A percentile compares a stretch with the other conserved stretches of the same genome.
These are phyloP conservation scores for Aleiodes testaceus DNA, from an alignment of 2,888 invertebrate genomes.

Conservation along the genomic window DNA sequence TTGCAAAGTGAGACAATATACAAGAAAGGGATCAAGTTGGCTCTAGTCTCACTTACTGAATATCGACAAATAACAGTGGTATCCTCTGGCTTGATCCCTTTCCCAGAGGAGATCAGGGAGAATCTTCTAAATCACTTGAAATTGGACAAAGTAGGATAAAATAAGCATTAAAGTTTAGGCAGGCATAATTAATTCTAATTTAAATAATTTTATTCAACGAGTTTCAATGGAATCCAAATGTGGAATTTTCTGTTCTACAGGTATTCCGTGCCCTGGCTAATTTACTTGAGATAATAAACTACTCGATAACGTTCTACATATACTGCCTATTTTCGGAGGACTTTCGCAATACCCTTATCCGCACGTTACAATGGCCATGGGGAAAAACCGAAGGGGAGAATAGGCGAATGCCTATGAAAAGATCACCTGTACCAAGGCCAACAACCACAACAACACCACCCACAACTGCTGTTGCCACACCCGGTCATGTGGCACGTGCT, in stretches of 20 bases:
- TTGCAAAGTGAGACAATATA: neutral
- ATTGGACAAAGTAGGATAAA: neutral
- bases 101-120: conserved; percentile 2
- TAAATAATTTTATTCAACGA: too few relatives aligned
- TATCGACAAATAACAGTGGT: conserved; percentile 8
- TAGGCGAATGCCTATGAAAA: conserved; percentile 60
- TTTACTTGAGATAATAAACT: conserved; percentile 83
- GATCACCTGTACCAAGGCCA: conserved; percentile 60
- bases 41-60: conserved; percentile 2
- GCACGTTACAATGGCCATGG: conserved; percentile 79
- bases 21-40: conserved; percentile 2
- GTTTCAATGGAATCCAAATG: neutral
- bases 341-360: conserved; percentile 81
- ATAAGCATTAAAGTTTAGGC: neutral
- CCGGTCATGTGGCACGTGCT: conserved; percentile 61
- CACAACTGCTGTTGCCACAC: conserved; percentile 60
- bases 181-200: too few relatives aligned
- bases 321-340: conserved; percentile 86
- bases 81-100: neutral
- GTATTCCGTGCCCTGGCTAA: conserved; percentile 83
- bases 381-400: conserved; percentile 49
- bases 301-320: conserved; percentile 86
- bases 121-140: conserved; percentile 9
- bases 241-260: conserved; percentile 63
- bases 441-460: conserved; percentile 64